Evolutionary conservation across 2,113 vertebrate species (phyloP).

Genomic region (Synodontis membranacea): DNA sequence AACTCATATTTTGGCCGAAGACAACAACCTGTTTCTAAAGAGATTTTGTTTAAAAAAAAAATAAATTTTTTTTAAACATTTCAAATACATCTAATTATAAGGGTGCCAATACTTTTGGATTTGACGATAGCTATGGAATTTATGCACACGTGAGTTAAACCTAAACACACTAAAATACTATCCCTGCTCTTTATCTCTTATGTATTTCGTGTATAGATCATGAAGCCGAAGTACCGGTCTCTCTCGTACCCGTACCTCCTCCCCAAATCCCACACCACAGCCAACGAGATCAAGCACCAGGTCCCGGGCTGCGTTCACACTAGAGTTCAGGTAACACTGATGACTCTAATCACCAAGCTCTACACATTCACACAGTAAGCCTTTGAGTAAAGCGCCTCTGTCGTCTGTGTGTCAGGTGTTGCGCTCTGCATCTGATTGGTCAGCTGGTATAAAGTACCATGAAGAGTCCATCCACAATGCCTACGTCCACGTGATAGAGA

Average conservation of each 20-base stretch:
- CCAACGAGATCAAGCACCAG: conserved; percentile 80
- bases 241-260: conserved; percentile 88
- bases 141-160: too few relatives aligned
- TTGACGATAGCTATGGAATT: not conserved
- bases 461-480: conserved; percentile 95
- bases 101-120: not conserved
- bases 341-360: not conserved
- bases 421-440: conserved; percentile 92
- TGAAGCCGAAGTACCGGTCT: conserved; percentile 92
- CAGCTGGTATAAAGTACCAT: conserved; percentile 92
- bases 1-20: not conserved
- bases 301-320: conserved; percentile 77
- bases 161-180: too few relatives aligned
- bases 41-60: not conserved
- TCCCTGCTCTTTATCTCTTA: not conserved
- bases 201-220: conserved; percentile 76
- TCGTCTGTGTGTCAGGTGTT: conserved; percentile 74
- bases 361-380: not conserved
- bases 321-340: conserved; percentile 82
- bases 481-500: conserved; percentile 80
- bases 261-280: conserved; percentile 88
- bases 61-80: not conserved
- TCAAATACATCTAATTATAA: too few relatives aligned
- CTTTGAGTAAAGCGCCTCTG: not conserved
- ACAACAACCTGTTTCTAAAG: not conserved